Percentiles rank a stretch among this genome's conserved stretches.
These are phyloP conservation scores for Pomacea maculata DNA, from an alignment of 1,140 invertebrate species.

Conservation along the genomic window DNA sequence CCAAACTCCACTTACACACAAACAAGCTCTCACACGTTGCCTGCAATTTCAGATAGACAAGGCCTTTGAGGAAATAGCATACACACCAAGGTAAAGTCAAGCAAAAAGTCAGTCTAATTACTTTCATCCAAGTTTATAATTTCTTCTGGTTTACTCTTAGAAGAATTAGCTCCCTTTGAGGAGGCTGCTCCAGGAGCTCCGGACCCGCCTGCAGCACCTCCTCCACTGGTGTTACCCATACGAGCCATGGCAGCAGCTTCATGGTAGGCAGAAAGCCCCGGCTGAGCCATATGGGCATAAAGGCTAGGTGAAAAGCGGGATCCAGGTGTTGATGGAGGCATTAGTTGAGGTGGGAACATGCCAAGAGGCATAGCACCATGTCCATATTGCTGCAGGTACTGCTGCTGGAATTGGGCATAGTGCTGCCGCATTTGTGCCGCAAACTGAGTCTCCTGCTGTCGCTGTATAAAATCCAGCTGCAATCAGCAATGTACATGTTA, in stretches of 20 bases:
- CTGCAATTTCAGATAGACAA: no score
- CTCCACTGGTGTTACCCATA: neutral
- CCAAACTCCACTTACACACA: no score
- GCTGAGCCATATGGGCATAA: conserved; percentile 2
- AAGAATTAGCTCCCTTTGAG: neutral
- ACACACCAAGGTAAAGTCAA: no score
- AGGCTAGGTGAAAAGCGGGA: conserved; percentile 5
- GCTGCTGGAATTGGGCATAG: conserved; percentile 33
- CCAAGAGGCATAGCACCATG: neutral
- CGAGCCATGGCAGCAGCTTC: neutral
- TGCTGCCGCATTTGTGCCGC: conserved; percentile 25
- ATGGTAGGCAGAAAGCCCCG: neutral
- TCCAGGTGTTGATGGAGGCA: neutral
- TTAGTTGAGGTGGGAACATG: neutral
- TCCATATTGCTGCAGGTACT: conserved; percentile 27
- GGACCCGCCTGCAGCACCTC: neutral
- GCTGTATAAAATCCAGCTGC: conserved; percentile 35
- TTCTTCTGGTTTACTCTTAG: conserved; percentile 2
- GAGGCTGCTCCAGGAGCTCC: no score
- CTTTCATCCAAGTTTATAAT: conserved; percentile 18
- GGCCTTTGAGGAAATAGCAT: no score
- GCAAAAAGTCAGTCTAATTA: no score
- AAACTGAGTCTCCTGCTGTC: conserved; percentile 32
- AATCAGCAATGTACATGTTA: neutral
- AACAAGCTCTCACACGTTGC: no score